phyloP scores from a whole-genome alignment of 2,113 vertebrate genomes.

The Perca schrenkii region DNA sequence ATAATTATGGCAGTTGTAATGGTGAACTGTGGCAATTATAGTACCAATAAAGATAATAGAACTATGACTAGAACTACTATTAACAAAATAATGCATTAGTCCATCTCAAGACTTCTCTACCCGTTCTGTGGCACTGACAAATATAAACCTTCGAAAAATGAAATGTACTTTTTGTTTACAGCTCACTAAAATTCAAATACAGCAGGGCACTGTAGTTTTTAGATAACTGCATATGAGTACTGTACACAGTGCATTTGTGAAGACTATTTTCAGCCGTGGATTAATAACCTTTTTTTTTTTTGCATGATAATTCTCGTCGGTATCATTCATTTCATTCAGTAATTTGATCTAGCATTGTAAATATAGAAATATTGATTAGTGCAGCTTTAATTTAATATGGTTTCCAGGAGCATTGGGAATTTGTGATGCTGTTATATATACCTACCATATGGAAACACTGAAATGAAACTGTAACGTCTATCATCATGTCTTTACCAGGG shows the following conservation, averaged over 20 bases:
- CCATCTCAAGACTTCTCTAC: not conserved
- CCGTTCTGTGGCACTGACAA: not conserved
- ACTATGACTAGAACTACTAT: no score
- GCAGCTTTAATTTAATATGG: not conserved
- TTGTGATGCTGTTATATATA: not conserved
- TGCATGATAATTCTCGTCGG: no score
- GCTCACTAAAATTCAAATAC: not conserved
- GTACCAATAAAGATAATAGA: no score
- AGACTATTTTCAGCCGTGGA: not conserved
- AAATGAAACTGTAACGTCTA: not conserved
- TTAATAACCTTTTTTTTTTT: no score
- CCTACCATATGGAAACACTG: not conserved
- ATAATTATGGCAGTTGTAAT: no score
- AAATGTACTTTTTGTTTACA: not conserved
- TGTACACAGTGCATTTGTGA: not conserved
- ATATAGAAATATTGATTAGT: not conserved
- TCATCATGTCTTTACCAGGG: conserved; percentile 66
- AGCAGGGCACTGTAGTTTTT: not conserved
- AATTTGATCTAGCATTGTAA: not conserved
- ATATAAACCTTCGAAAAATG: not conserved
- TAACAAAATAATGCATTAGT: no score
- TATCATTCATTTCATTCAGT: no score
- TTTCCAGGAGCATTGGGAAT: not conserved
- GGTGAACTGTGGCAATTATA: no score
- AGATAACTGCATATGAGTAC: not conserved